Evolutionary conservation across 2,797 vertebrate genomes (phyloP).

Genomic region (Pangasius macronema): DNA sequence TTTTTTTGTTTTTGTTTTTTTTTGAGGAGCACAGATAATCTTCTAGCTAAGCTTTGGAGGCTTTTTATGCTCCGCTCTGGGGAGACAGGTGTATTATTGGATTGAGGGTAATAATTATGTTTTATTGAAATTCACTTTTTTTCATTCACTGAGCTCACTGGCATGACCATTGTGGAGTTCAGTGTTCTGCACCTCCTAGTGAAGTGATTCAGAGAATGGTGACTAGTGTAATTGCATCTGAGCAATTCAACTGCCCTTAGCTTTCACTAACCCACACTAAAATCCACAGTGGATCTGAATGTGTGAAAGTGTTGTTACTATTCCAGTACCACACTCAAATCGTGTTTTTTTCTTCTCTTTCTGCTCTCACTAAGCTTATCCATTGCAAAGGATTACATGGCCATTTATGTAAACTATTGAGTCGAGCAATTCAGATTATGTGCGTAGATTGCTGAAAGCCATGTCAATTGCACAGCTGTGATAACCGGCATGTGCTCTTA

Average conservation of each 20-base stretch:
- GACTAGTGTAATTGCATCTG: constrained; percentile 43
- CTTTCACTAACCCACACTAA: constrained; percentile 31
- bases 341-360: constrained; percentile 1
- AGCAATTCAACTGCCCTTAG: constrained; percentile 34
- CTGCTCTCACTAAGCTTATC: constrained; percentile 43
- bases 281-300: constrained; percentile 33
- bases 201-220: constrained; percentile 40
- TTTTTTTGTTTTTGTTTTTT: too few relatives aligned
- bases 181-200: constrained; percentile 32
- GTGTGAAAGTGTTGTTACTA: constrained; percentile 47
- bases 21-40: not conserved
- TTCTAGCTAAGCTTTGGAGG: not conserved
- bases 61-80: not conserved
- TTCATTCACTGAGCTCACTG: constrained; percentile 24
- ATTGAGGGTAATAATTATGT: constrained; percentile 38
- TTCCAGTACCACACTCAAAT: constrained; percentile 23
- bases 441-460: constrained; percentile 46
- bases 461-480: constrained; percentile 47
- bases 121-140: constrained; percentile 38
- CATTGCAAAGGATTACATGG: constrained; percentile 55
- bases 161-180: constrained; percentile 36
- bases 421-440: constrained; percentile 56
- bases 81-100: constrained; percentile 14
- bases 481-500: constrained; percentile 39
- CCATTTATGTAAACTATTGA: constrained; percentile 59